Evolutionary conservation across 2,797 vertebrate species (phyloP).

Genomic region (Pseudochromis fuscus): DNA sequence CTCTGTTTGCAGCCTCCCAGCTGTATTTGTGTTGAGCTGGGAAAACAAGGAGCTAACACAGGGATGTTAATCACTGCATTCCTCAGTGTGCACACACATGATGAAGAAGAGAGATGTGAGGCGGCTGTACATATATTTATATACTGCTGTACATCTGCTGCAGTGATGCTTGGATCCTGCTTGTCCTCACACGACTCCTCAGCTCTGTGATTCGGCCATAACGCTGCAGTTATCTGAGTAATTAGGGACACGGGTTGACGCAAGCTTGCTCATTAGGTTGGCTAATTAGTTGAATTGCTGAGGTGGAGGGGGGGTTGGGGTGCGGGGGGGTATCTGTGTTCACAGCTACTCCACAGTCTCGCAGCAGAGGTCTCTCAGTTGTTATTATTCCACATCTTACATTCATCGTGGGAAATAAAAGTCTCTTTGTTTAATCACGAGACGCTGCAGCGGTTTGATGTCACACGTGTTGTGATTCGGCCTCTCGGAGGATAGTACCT

Average conservation of each 20-base stretch:
- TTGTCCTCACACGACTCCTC: conserved; percentile 34
- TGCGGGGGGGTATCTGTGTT: conserved; percentile 43
- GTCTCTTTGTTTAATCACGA: conserved; percentile 20
- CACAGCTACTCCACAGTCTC: conserved; percentile 39
- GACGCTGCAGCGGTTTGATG: conserved; percentile 13
- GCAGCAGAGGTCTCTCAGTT: conserved; percentile 7
- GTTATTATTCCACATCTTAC: conserved; percentile 31
- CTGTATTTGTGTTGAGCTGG: conserved; percentile 73
- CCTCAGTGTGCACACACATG: conserved; percentile 34
- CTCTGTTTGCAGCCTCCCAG: conserved; percentile 46
- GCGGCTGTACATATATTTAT: background rate
- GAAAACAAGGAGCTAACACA: conserved; percentile 44
- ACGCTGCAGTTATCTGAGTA: conserved; percentile 59
- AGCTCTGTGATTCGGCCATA: conserved; percentile 35
- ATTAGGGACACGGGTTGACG: conserved; percentile 54
- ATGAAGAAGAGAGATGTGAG: conserved; percentile 4
- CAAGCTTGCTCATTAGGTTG: conserved; percentile 63
- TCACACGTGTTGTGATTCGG: conserved; percentile 16
- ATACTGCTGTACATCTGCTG: background rate
- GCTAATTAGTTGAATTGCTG: conserved; percentile 62
- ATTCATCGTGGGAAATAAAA: conserved; percentile 26
- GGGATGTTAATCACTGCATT: conserved; percentile 47
- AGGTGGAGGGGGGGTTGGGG: background rate
- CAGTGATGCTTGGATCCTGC: conserved; percentile 1
- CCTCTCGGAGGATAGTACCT: conserved; percentile 36